Percentiles rank a stretch among this genome's conserved stretches.
phyloP scores from a whole-genome alignment of 2,888 invertebrate species.

The Lasioglossum pauxillum region DNA sequence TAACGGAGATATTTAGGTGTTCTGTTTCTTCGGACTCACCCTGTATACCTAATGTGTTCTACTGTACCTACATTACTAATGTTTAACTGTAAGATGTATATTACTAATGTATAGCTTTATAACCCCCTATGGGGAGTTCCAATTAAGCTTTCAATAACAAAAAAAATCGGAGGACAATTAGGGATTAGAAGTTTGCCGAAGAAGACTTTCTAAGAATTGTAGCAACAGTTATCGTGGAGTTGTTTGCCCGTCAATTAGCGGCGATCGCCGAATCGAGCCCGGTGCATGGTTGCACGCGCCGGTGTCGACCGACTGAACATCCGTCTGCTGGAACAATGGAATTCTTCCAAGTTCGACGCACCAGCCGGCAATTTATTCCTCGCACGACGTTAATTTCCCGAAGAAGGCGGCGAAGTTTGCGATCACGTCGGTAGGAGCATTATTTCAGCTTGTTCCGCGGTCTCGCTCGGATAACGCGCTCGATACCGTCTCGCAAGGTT shows the following conservation, averaged over 20 bases:
- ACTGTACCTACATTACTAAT: too few relatives aligned
- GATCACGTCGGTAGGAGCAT: slow-evolving; percentile 1
- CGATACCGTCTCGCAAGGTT: neutral
- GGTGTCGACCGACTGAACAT: neutral
- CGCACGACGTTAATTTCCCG: slow-evolving; percentile 18
- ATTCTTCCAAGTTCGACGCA: slow-evolving; percentile 16
- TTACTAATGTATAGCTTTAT: too few relatives aligned
- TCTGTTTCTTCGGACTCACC: too few relatives aligned
- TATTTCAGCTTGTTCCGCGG: slow-evolving; percentile 8
- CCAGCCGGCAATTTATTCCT: neutral
- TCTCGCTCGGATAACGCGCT: neutral
- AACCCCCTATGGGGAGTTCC: too few relatives aligned
- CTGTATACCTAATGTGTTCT: too few relatives aligned
- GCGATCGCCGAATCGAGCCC: neutral
- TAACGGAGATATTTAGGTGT: too few relatives aligned
- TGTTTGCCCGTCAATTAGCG: neutral
- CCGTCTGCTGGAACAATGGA: slow-evolving; percentile 11
- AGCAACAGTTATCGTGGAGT: neutral
- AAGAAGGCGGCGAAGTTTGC: neutral
- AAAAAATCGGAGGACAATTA: too few relatives aligned
- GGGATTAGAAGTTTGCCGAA: too few relatives aligned
- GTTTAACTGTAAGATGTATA: too few relatives aligned
- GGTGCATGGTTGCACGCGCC: neutral
- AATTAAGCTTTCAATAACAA: too few relatives aligned
- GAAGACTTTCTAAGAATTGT: too few relatives aligned